Evolutionary conservation across 1,140 invertebrate species (phyloP), one percentile per base, ranked within the genome.

Genomic region (Atta texana): DNA sequence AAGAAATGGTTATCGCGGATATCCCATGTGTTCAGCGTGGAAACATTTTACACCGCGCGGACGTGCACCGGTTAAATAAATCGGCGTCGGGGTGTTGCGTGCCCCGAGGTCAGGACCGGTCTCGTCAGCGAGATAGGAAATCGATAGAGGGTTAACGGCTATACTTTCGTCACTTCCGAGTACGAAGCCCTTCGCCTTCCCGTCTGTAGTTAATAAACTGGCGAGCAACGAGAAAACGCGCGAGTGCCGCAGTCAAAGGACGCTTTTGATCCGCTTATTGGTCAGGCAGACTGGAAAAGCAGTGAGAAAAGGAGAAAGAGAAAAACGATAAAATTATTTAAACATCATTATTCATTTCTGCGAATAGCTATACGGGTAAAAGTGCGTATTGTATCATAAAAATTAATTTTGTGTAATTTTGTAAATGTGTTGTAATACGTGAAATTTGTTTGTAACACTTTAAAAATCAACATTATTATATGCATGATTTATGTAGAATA

Each of bases 221-320:
- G 64, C 66, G 87, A 87, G 87, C 74, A 80, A 81, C 84, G 72
- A 84, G 85, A 63, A 91, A 88, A 89, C 85, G 86, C 85, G 81
- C 87, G 34, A 87, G 86, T 39, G 71, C 66, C 75, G 68, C 80
- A 53, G 87, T 90, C 91, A 92, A 90, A 91, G 87, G 78, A 69
- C 78, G 63, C 82, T 89, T 90, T 91, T 90, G 82, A 91, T 86
- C 75, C 84, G 77, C 75, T 87, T 88, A 90, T 84, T 86, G 78
- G 87, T 88, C 64, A 61, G 71, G 63, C 53, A 75, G 80, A 84
- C 39, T 34, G 44, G 71, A 21, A 75, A 61, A 61, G 81, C 81
- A 90, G 39, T 61, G 76, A 59, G 82, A 31, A 57, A 87, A 63
- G 68, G 68, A 68, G 68, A 44, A 66, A 55, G 39, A 77, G n/a